Conservation (phyloP, 64 coral and sea anemone species). For the Hydrozoanthus tunicans region DNA sequence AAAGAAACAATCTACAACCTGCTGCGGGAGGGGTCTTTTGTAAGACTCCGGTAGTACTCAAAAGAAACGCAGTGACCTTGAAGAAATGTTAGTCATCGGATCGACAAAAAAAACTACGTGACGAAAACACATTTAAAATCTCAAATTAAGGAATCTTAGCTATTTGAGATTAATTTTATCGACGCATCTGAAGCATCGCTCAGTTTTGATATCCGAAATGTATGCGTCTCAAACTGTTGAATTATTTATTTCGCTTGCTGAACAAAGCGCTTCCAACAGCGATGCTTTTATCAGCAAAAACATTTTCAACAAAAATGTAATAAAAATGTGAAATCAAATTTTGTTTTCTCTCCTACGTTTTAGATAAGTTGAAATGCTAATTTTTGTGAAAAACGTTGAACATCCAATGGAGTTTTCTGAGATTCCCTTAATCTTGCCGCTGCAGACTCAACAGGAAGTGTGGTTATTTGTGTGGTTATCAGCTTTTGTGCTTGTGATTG, state of each 20-base stretch:
- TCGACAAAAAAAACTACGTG: background rate
- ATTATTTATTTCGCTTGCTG: slow-evolving; percentile 61
- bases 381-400: background rate
- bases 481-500: slow-evolving; percentile 11
- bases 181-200: slow-evolving; percentile 18
- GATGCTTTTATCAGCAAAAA: slow-evolving; percentile 37
- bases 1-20: slow-evolving; percentile 50
- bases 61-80: background rate
- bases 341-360: background rate
- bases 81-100: background rate
- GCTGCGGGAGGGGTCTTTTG: slow-evolving; percentile 21
- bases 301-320: slow-evolving; percentile 2
- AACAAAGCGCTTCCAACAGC: slow-evolving; percentile 46
- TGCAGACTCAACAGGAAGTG: slow-evolving; percentile 45
- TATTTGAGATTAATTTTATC: slow-evolving; percentile 30
- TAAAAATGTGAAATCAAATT: background rate
- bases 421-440: background rate
- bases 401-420: background rate
- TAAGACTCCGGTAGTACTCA: background rate
- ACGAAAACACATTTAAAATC: slow-evolving; percentile 3
- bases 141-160: slow-evolving; percentile 7
- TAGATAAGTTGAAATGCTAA: background rate
- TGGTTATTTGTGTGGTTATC: slow-evolving; percentile 40
- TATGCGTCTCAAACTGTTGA: slow-evolving; percentile 48
- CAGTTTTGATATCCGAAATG: slow-evolving; percentile 38